Percentiles rank a stretch among this genome's conserved stretches.
Conservation (phyloP, 2,888 invertebrate genomes). For the Crocallis elinguaria region DNA sequence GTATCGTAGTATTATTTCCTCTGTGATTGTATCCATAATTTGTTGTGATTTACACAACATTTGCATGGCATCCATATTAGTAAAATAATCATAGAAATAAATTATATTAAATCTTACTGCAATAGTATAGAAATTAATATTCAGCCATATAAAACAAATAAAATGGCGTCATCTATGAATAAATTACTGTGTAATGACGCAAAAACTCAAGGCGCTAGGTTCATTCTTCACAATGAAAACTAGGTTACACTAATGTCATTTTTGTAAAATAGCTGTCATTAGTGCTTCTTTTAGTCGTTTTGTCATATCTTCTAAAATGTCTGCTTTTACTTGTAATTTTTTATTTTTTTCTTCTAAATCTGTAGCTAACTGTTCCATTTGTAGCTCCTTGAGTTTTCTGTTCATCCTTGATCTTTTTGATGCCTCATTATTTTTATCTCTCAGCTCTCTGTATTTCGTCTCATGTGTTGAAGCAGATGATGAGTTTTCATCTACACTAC, state of each 20-base stretch:
- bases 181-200: slow-evolving; percentile 45
- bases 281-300: slow-evolving; percentile 87
- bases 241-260: slow-evolving; percentile 55
- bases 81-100: slow-evolving; percentile 39
- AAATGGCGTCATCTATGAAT: slow-evolving; percentile 46
- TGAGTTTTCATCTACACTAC: slow-evolving; percentile 73
- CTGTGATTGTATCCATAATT: slow-evolving; percentile 24
- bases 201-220: slow-evolving; percentile 48
- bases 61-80: slow-evolving; percentile 38
- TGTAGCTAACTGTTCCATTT: slow-evolving; percentile 81
- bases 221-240: slow-evolving; percentile 34
- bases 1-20: no score
- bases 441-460: slow-evolving; percentile 86
- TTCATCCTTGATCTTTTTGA: slow-evolving; percentile 90
- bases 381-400: slow-evolving; percentile 85
- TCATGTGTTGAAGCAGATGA: slow-evolving; percentile 73
- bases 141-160: slow-evolving; percentile 35
- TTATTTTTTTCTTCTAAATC: slow-evolving; percentile 87
- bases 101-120: slow-evolving; percentile 28
- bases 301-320: slow-evolving; percentile 88
- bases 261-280: slow-evolving; percentile 86
- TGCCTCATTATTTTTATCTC: slow-evolving; percentile 92
- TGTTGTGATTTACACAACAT: slow-evolving; percentile 5
- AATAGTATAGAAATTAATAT: slow-evolving; percentile 22
- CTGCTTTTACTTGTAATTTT: slow-evolving; percentile 86